phyloP scores from a whole-genome alignment of 2,113 vertebrate species.

The Grantiella picta region DNA sequence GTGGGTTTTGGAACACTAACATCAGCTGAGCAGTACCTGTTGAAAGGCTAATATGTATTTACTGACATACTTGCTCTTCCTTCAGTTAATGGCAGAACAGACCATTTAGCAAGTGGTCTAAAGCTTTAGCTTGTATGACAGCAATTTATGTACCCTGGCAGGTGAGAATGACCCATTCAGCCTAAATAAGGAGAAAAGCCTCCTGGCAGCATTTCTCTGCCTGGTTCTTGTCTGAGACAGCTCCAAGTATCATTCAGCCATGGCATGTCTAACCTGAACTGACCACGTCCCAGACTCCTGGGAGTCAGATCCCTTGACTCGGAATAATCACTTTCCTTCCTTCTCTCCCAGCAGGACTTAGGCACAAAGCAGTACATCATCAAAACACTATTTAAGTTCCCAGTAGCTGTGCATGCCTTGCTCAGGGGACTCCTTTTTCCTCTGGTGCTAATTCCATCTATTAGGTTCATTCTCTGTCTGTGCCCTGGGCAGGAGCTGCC shows the following conservation, averaged over 20 bases:
- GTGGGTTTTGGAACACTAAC: background rate
- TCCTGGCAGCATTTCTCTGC: background rate
- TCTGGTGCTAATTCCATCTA: background rate
- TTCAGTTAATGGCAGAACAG: background rate
- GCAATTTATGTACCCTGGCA: slow-evolving; percentile 34
- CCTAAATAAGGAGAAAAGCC: slow-evolving; percentile 18
- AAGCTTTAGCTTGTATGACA: background rate
- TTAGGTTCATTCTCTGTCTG: background rate
- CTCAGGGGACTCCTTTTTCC: background rate
- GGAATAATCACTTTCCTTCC: background rate
- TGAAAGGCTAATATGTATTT: background rate
- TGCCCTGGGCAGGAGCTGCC: background rate
- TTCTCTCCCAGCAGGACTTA: background rate
- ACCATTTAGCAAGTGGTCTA: background rate
- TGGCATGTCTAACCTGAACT: background rate
- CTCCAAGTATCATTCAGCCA: background rate
- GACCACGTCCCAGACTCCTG: background rate
- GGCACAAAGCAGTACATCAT: background rate
- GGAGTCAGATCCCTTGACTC: background rate
- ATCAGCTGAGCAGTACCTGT: background rate
- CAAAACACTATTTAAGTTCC: background rate
- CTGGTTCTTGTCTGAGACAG: background rate
- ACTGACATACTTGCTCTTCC: background rate
- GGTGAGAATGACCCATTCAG: slow-evolving; percentile 26
- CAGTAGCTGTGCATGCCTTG: background rate